These are phyloP conservation scores for Xestia rhomboidea DNA, from an alignment of 2,888 invertebrate species.

Conservation along the genomic window DNA sequence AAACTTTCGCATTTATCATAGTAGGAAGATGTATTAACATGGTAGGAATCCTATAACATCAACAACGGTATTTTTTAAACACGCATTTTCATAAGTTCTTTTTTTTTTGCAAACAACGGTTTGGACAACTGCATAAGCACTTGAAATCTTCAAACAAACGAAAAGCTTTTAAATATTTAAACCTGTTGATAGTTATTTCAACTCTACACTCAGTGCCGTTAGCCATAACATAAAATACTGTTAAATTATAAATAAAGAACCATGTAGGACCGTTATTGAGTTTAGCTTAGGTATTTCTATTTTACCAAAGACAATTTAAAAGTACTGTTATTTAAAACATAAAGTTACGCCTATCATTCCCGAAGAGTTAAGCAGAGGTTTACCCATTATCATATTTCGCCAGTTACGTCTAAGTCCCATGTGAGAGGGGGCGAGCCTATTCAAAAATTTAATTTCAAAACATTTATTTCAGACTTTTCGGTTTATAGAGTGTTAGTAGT, in stretches of 20 bases:
- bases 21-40: neutral
- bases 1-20: too few species aligned
- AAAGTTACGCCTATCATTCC: too few species aligned
- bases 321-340: neutral
- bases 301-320: neutral
- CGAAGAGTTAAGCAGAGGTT: too few species aligned
- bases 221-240: slow-evolving; percentile 4
- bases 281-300: neutral
- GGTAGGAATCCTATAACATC: neutral
- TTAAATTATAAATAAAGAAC: slow-evolving; percentile 5
- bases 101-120: neutral
- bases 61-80: neutral
- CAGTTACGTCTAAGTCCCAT: too few species aligned
- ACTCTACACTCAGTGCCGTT: neutral
- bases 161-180: neutral
- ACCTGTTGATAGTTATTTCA: neutral
- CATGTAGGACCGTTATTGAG: neutral
- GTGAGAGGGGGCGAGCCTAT: too few species aligned
- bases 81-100: neutral
- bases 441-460: too few species aligned
- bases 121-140: neutral
- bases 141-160: neutral
- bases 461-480: too few species aligned
- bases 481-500: too few species aligned
- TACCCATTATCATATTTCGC: too few species aligned